Evolutionary conservation across 2,113 vertebrate genomes (phyloP).

Genomic region (Arothron firmamentum): DNA sequence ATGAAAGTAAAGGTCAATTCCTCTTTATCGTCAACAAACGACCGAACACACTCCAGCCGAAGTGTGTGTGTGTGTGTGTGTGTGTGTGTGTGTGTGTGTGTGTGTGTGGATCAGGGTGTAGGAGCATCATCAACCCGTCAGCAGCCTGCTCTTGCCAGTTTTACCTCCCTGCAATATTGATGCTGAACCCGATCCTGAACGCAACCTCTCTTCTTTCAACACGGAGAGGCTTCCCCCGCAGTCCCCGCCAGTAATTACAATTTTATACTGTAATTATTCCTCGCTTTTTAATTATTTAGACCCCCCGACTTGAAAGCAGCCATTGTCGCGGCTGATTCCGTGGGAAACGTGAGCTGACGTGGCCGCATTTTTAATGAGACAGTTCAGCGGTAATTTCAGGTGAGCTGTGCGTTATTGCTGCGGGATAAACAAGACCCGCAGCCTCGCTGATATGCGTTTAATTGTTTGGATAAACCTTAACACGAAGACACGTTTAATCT

Average conservation of each 20-base stretch:
- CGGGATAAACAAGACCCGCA: conserved; percentile 56
- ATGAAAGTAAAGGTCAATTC: no score
- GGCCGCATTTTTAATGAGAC: conserved; percentile 69
- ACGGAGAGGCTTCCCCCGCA: conserved; percentile 61
- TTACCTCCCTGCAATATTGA: conserved; percentile 75
- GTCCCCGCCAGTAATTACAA: conserved; percentile 82
- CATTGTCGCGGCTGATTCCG: conserved; percentile 68
- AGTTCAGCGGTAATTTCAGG: conserved; percentile 72
- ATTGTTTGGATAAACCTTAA: conserved; percentile 56
- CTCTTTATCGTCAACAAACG: no score
- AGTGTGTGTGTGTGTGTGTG: not conserved
- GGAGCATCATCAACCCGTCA: conserved; percentile 14
- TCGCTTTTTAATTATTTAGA: conserved; percentile 88
- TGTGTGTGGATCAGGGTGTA: conserved; percentile 2
- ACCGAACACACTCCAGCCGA: not conserved
- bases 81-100: conserved; percentile 6
- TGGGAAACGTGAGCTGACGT: conserved; percentile 72
- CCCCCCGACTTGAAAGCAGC: conserved; percentile 67
- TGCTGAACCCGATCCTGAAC: conserved; percentile 69
- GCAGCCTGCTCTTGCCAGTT: conserved; percentile 46
- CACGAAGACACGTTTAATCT: no score
- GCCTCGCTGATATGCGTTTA: conserved; percentile 58
- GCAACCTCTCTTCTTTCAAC: conserved; percentile 69
- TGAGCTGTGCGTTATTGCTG: conserved; percentile 57
- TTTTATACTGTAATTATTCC: conserved; percentile 90